Evolutionary conservation across 2,888 invertebrate genomes (phyloP), one percentile per base, ranked within the genome.

Genomic region (Eilema caniola): DNA sequence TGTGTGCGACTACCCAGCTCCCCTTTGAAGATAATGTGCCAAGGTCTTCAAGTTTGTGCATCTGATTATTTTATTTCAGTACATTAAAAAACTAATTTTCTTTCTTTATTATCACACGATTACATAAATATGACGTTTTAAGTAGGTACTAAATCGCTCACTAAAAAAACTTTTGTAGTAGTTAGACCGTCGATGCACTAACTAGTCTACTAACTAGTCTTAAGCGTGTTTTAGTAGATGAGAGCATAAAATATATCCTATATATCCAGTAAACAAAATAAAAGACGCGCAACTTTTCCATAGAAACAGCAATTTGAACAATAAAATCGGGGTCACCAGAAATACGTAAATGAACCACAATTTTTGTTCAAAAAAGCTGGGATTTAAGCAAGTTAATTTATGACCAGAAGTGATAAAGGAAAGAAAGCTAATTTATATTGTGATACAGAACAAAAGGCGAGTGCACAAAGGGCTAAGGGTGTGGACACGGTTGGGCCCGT

Each of bases 401-500:
- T 77, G 77, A 73, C 69, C 73, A 77, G 79, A 79, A 81, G 82
- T 81, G 77, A 80, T 81, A 83, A 86, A 88, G 80, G 66, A 71
- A 71, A 73, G 73, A 68, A 70, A 75, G 76, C 78, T 78, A 74
- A 79, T 80, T 80, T 73, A 75, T 80, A 75, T 78, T 80, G 84
- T 80, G 84, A 80, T 71, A 66, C 69, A 82, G 82, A 80, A 83
- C 80, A 83, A 87, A 91, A 81, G 75, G 83, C 73, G 70, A 67
- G 66, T 59, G 67, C 72, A 61, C 74, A 81, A 33, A 89, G 88
- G 80, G 69, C 85, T 66, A 85, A 80, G 71, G 78, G 79, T 4
- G 71, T 67, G 24, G 77, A 71, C 57, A 68, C 76, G 24, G 80
- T 77, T 37, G 31, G 92, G 65, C 95, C 95, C 28, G 92, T 94